These are phyloP conservation scores for Percina caprodes DNA, from an alignment of 2,113 vertebrate species.

Conservation along the genomic window DNA sequence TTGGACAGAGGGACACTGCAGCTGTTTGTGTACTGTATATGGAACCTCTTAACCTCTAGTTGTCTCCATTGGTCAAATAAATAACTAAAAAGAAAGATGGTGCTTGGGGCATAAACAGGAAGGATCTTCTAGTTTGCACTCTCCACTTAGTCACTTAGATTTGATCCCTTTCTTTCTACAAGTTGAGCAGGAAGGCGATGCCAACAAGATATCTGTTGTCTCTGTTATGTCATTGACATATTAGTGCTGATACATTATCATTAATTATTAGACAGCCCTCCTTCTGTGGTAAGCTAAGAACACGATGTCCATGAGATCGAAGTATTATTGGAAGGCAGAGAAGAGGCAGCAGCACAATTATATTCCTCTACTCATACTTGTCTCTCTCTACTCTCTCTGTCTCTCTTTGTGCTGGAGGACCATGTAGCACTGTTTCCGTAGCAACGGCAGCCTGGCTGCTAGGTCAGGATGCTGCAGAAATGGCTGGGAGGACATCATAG, in stretches of 20 bases:
- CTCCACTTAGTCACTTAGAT: neutral
- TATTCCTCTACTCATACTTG: conserved; percentile 35
- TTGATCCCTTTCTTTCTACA: neutral
- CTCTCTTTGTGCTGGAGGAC: conserved; percentile 54
- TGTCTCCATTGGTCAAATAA: conserved; percentile 8
- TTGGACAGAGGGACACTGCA: conserved; percentile 4
- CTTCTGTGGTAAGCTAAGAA: conserved; percentile 54
- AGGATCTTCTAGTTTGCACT: neutral
- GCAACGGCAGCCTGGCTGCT: conserved; percentile 76
- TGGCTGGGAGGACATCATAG: conserved; percentile 61
- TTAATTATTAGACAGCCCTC: conserved; percentile 58
- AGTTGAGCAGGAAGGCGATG: neutral
- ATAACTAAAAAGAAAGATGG: neutral
- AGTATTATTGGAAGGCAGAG: conserved; percentile 68
- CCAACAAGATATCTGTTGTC: conserved; percentile 7
- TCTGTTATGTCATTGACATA: conserved; percentile 23
- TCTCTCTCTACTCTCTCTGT: conserved; percentile 22
- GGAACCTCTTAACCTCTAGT: conserved; percentile 1
- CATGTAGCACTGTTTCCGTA: conserved; percentile 79
- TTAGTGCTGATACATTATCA: conserved; percentile 51
- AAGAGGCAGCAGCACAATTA: conserved; percentile 65
- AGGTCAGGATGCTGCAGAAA: conserved; percentile 79
- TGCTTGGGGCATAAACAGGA: neutral
- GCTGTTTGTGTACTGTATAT: conserved; percentile 28
- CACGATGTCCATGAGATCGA: conserved; percentile 66